These are phyloP conservation scores for Cochlearius cochlearius DNA, from an alignment of 2,113 vertebrate species.

Conservation along the genomic window DNA sequence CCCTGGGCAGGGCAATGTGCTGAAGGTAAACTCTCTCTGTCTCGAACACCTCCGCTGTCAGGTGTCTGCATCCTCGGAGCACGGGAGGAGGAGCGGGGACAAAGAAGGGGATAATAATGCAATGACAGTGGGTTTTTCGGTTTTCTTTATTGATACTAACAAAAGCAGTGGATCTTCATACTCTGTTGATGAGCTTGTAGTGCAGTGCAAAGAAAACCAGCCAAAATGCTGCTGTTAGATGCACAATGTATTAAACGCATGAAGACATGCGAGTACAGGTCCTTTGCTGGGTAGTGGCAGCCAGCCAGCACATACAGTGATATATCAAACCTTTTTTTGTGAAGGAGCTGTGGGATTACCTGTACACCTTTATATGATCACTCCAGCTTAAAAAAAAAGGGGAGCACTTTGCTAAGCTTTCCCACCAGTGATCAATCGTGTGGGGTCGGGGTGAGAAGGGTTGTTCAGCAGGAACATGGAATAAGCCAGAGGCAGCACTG, in stretches of 20 bases:
- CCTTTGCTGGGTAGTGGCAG: neutral
- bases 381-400: neutral
- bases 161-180: neutral
- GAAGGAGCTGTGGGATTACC: neutral
- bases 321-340: neutral
- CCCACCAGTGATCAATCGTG: fast-evolving
- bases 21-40: neutral
- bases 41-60: neutral
- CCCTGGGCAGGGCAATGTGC: fast-evolving
- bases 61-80: neutral
- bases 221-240: neutral
- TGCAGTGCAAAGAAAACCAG: neutral
- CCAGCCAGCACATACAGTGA: neutral
- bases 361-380: neutral
- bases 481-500: neutral
- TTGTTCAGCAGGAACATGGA: neutral
- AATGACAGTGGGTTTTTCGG: neutral
- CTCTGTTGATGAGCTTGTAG: neutral
- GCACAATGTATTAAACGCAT: neutral
- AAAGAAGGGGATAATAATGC: neutral
- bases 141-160: neutral
- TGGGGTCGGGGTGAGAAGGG: neutral
- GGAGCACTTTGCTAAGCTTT: neutral
- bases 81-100: neutral
- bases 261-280: neutral